A percentile compares a stretch with the other conserved stretches of the same genome.
Evolutionary conservation across 2,113 vertebrate genomes (phyloP).

Genomic region (Rutilus rutilus): DNA sequence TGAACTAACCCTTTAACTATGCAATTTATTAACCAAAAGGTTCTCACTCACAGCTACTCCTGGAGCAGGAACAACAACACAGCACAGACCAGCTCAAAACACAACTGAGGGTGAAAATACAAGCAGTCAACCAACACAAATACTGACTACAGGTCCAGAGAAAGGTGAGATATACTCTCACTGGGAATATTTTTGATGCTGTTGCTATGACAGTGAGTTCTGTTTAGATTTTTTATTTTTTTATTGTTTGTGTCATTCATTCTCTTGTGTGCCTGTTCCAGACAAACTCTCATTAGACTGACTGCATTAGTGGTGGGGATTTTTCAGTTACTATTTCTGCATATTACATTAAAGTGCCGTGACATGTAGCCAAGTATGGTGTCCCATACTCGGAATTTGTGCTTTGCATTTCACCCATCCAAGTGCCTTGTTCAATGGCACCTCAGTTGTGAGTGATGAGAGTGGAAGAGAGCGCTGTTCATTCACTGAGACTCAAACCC

Average conservation of each 20-base stretch:
- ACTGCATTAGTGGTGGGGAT: background rate
- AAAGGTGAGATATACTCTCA: background rate
- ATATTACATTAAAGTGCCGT: background rate
- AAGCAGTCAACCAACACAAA: constrained; percentile 12
- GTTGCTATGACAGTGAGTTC: too few relatives aligned
- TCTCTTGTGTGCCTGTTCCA: background rate
- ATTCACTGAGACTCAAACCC: too few relatives aligned
- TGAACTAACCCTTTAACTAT: background rate
- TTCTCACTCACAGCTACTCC: background rate
- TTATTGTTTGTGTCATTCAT: background rate
- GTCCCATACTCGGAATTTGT: too few relatives aligned
- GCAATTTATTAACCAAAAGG: background rate
- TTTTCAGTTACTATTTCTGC: background rate
- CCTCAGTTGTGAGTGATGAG: too few relatives aligned
- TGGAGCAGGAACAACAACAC: background rate
- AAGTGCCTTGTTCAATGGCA: too few relatives aligned
- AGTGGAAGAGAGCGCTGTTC: too few relatives aligned
- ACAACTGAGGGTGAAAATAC: background rate
- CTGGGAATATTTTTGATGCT: background rate
- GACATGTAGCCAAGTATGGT: too few relatives aligned
- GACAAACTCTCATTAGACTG: background rate
- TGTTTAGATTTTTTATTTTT: too few relatives aligned
- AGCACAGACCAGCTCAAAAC: background rate
- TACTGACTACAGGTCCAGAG: background rate
- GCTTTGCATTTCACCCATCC: too few relatives aligned